Evolutionary conservation across 37 sponge, comb jelly and placozoan genomes (phyloP), one percentile per base, ranked within the genome.

Genomic region (Oscarella lobularis): DNA sequence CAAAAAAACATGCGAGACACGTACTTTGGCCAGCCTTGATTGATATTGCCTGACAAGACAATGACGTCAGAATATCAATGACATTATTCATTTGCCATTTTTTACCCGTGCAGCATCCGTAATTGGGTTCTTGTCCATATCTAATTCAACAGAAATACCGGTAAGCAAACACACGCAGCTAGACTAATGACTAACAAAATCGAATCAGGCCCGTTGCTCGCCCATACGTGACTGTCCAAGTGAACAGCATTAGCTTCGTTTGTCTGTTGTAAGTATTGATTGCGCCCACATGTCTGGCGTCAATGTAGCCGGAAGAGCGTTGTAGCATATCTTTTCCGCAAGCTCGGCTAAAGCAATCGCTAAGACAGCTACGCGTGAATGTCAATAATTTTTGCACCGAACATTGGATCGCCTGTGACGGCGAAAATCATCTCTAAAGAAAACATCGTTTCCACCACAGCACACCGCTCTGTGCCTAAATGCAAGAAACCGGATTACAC

Each of bases 1-100:
- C 54, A 39, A 75, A 80, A 70, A 41, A 88, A 73, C 40, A 80
- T n/a, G 35, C 81, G 73, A 65, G 83, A 78, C 0, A 73, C 54
- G 40, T 79, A 84, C 82, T 88, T 88, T 9, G 88, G 88, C 88
- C 88, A 88, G 41, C 88, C 88, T 74, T 88, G 88, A 79, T 88
- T 88, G 72, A 88, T 84, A 36, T 88, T 88, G 29, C 83, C 88
- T 3, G 31, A 5, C 60, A 48, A 68, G 33, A n/a, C n/a, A n/a
- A n/a, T n/a, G n/a, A n/a, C n/a, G n/a, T n/a, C n/a, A n/a, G n/a
- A n/a, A n/a, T n/a, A n/a, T n/a, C n/a, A n/a, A n/a, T n/a, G n/a
- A n/a, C n/a, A n/a, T n/a, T n/a, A n/a, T n/a, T n/a, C n/a, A n/a
- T n/a, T n/a, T 29, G 31, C 35, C 31, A 4, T n/a, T n/a, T n/a